phyloP scores from a whole-genome alignment of 1,140 invertebrate genomes.

The Orussus abietinus region DNA sequence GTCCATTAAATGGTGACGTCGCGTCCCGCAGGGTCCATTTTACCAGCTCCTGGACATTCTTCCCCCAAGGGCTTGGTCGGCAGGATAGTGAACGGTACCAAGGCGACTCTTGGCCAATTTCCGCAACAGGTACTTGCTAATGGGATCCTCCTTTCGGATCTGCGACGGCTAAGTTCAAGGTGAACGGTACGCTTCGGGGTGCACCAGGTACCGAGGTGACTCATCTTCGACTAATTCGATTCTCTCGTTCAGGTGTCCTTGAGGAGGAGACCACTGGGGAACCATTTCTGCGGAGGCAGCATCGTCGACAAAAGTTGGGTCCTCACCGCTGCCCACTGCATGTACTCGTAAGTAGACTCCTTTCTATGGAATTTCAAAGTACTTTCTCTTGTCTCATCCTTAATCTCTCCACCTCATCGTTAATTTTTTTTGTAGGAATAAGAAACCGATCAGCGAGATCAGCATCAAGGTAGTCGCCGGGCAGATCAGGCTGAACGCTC shows the following conservation, averaged over 20 bases:
- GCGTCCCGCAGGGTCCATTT: too few relatives aligned
- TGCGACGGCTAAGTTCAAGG: too few relatives aligned
- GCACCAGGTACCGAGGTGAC: too few relatives aligned
- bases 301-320: conserved; percentile 26
- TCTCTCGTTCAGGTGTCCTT: conserved; percentile 42
- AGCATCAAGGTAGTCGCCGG: conserved; percentile 31
- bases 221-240: too few relatives aligned
- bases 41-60: too few relatives aligned
- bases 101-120: conserved; percentile 31
- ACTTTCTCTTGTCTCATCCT: too few relatives aligned
- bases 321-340: conserved; percentile 41
- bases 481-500: conserved; percentile 17
- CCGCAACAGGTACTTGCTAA: conserved; percentile 41
- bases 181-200: too few relatives aligned
- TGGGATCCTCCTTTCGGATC: too few relatives aligned
- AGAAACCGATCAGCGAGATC: neutral
- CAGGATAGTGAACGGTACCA: conserved; percentile 38
- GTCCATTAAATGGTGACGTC: too few relatives aligned
- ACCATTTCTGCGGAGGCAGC: conserved; percentile 40
- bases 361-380: too few relatives aligned
- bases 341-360: conserved; percentile 33
- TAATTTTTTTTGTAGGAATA: neutral
- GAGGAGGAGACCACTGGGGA: conserved; percentile 16
- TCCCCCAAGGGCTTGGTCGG: conserved; percentile 13
- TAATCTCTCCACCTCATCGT: too few relatives aligned